Conservation (phyloP, 2,888 invertebrate genomes). For the Nebria salina region DNA sequence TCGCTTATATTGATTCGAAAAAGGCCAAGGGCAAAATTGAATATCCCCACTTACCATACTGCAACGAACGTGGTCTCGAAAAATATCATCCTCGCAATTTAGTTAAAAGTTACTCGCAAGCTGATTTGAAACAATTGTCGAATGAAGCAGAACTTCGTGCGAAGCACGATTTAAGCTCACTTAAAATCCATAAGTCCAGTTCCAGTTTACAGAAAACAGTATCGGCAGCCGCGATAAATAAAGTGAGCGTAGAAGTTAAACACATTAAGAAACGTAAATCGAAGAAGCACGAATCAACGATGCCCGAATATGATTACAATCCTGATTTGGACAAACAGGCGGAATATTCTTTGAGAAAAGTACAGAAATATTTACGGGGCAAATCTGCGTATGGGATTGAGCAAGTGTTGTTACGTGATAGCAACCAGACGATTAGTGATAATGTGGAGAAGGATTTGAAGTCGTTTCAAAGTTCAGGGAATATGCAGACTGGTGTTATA, state of each 20-base stretch:
- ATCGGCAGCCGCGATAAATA: slow-evolving; percentile 72
- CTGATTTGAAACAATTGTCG: slow-evolving; percentile 74
- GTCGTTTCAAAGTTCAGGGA: slow-evolving; percentile 54
- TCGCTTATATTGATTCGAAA: slow-evolving; percentile 82
- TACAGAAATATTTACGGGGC: slow-evolving; percentile 70
- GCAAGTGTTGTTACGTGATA: slow-evolving; percentile 71
- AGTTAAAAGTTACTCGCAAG: slow-evolving; percentile 73
- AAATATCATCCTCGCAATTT: slow-evolving; percentile 74
- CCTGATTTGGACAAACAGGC: slow-evolving; percentile 63
- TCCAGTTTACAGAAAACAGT: slow-evolving; percentile 72
- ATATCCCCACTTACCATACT: slow-evolving; percentile 78
- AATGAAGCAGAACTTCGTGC: slow-evolving; percentile 75
- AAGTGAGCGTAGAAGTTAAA: slow-evolving; percentile 68
- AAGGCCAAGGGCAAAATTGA: slow-evolving; percentile 61
- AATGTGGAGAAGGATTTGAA: slow-evolving; percentile 62
- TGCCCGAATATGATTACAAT: slow-evolving; percentile 64
- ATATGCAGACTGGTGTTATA: slow-evolving; percentile 56
- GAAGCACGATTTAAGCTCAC: slow-evolving; percentile 71
- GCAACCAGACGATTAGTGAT: slow-evolving; percentile 59
- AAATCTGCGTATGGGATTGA: slow-evolving; percentile 82
- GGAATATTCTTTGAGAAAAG: slow-evolving; percentile 59
- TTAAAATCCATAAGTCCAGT: slow-evolving; percentile 69
- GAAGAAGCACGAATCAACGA: slow-evolving; percentile 65
- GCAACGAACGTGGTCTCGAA: slow-evolving; percentile 74
- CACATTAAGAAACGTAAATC: slow-evolving; percentile 63